Percentiles rank a stretch among this genome's conserved stretches.
Evolutionary conservation across 1,140 invertebrate species (phyloP).

Genomic region (Dendrolimus kikuchii): DNA sequence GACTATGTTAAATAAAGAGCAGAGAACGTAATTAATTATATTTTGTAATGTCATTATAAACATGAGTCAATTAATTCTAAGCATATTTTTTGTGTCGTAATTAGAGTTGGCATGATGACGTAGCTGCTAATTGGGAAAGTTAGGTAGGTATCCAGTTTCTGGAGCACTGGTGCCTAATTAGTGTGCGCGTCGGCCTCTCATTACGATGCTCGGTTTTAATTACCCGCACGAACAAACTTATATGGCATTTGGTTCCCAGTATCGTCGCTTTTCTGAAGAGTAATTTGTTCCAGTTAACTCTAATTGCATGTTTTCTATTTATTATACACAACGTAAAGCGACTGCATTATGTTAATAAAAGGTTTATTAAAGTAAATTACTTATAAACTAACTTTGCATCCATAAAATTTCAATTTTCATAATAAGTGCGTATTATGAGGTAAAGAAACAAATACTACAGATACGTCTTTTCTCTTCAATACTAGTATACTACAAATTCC

Average conservation of each 20-base stretch:
- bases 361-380: too few species aligned
- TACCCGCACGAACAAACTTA: constrained; percentile 43
- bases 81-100: constrained; percentile 20
- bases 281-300: background rate
- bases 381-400: too few species aligned
- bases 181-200: constrained; percentile 35
- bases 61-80: constrained; percentile 6
- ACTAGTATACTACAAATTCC: too few species aligned
- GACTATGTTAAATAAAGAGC: too few species aligned
- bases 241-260: constrained; percentile 23
- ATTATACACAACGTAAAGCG: too few species aligned
- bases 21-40: too few species aligned
- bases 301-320: constrained; percentile 4
- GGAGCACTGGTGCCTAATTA: constrained; percentile 50
- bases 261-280: constrained; percentile 8
- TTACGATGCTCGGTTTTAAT: constrained; percentile 48
- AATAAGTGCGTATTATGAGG: too few species aligned
- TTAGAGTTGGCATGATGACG: constrained; percentile 24
- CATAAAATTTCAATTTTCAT: too few species aligned
- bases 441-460: too few species aligned
- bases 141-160: constrained; percentile 43
- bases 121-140: constrained; percentile 52
- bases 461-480: too few species aligned
- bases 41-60: constrained; percentile 1
- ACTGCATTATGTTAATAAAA: too few species aligned